These are phyloP conservation scores for Pyrocephalus nanus DNA, from an alignment of 2,797 vertebrate genomes.

Conservation along the genomic window DNA sequence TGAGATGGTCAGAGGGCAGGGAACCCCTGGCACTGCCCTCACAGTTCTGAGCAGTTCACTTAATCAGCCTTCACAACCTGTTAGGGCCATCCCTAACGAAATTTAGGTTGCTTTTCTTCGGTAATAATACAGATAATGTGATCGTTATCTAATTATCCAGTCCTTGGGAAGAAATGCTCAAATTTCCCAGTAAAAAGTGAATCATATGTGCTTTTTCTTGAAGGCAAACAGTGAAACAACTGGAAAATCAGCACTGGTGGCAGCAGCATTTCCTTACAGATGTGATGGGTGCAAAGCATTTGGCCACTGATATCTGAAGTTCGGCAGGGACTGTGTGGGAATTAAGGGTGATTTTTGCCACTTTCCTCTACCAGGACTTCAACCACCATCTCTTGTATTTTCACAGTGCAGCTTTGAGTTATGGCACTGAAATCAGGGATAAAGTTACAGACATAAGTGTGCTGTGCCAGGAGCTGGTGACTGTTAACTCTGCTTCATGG, in stretches of 20 bases:
- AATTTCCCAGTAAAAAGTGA: not conserved
- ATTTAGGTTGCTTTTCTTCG: not conserved
- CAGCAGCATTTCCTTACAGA: not conserved
- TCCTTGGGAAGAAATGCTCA: not conserved
- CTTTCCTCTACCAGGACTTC: not conserved
- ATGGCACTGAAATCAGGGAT: not conserved
- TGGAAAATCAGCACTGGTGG: not conserved
- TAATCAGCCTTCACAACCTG: not conserved
- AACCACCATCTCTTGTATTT: not conserved
- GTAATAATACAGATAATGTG: not conserved
- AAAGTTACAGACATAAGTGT: not conserved
- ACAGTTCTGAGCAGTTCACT: not conserved
- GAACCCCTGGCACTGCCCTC: not conserved
- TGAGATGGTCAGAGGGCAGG: conserved; percentile 27
- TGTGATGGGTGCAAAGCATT: not conserved
- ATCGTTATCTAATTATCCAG: not conserved
- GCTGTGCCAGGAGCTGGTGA: not conserved
- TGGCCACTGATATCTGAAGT: not conserved
- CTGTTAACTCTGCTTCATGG: not conserved
- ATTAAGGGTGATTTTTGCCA: not conserved
- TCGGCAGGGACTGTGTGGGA: not conserved
- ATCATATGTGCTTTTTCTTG: not conserved
- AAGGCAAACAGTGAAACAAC: not conserved
- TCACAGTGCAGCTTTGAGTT: not conserved
- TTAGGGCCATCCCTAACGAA: not conserved